phyloP scores from a whole-genome alignment of 2,113 vertebrate species.

The Sinocyclocheilus grahami region DNA sequence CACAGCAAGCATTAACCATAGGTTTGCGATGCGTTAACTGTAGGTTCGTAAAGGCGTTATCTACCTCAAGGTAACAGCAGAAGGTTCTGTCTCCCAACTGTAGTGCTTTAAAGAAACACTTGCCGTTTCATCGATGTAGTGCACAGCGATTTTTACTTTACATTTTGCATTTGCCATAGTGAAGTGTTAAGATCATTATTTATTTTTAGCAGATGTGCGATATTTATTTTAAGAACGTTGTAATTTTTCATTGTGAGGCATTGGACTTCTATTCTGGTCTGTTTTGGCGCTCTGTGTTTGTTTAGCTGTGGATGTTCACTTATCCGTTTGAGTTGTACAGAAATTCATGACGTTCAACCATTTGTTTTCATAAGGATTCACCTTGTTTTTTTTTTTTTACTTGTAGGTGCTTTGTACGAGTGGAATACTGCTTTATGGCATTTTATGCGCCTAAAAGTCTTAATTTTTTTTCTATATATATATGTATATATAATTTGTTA shows the following conservation, averaged over 20 bases:
- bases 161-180: conserved; percentile 91
- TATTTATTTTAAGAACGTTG: conserved; percentile 82
- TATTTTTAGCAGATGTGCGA: conserved; percentile 93
- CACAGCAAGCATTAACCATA: conserved; percentile 90
- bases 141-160: conserved; percentile 62
- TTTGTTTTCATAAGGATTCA: conserved; percentile 31
- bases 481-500: no score
- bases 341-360: conserved; percentile 73
- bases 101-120: conserved; percentile 82
- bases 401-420: conserved; percentile 85
- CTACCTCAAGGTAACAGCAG: conserved; percentile 99
- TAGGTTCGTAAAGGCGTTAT: conserved; percentile 98
- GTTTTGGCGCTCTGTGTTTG: conserved; percentile 78
- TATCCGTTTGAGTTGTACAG: conserved; percentile 72
- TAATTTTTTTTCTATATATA: no score
- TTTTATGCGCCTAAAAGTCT: no score
- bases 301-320: conserved; percentile 76
- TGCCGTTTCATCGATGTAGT: conserved; percentile 67
- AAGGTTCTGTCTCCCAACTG: conserved; percentile 88
- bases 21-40: conserved; percentile 48
- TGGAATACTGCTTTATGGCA: conserved; percentile 81
- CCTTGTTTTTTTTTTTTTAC: conserved; percentile 58
- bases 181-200: conserved; percentile 98
- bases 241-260: conserved; percentile 78
- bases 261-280: conserved; percentile 83